Evolutionary conservation across 2,888 invertebrate genomes (phyloP).

Genomic region (Flexamia atlantica): DNA sequence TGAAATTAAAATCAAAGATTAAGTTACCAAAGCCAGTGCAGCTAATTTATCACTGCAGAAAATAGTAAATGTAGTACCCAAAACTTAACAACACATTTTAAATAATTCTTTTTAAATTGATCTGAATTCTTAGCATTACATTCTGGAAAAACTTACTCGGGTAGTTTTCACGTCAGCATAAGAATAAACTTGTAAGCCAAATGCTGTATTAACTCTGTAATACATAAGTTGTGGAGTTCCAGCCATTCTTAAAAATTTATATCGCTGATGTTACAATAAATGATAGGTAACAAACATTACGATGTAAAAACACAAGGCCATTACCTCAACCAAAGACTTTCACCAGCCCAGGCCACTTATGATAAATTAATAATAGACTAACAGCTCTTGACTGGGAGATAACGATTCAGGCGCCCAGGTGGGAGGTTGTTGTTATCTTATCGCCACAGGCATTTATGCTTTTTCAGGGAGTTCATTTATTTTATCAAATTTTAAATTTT

Average conservation of each 20-base stretch:
- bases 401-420: not conserved
- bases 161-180: slow-evolving; percentile 2
- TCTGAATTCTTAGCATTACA: too few species aligned
- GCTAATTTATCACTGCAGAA: too few species aligned
- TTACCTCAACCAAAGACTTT: not conserved
- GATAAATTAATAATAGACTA: not conserved
- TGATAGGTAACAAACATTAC: too few species aligned
- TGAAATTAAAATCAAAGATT: too few species aligned
- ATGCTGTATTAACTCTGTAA: slow-evolving; percentile 35
- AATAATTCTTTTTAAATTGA: too few species aligned
- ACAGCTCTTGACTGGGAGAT: slow-evolving; percentile 9
- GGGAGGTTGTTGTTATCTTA: slow-evolving; percentile 33
- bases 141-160: slow-evolving; percentile 22
- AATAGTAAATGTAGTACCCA: too few species aligned
- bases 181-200: slow-evolving; percentile 31
- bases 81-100: too few species aligned
- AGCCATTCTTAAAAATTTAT: not conserved
- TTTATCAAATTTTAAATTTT: not conserved
- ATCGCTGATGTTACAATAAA: not conserved
- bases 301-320: not conserved
- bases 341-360: not conserved
- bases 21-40: too few species aligned
- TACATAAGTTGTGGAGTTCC: slow-evolving; percentile 47
- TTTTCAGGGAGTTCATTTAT: not conserved
- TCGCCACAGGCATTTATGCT: not conserved